phyloP scores from a whole-genome alignment of 2,113 vertebrate genomes.

The Takifugu bimaculatus region DNA sequence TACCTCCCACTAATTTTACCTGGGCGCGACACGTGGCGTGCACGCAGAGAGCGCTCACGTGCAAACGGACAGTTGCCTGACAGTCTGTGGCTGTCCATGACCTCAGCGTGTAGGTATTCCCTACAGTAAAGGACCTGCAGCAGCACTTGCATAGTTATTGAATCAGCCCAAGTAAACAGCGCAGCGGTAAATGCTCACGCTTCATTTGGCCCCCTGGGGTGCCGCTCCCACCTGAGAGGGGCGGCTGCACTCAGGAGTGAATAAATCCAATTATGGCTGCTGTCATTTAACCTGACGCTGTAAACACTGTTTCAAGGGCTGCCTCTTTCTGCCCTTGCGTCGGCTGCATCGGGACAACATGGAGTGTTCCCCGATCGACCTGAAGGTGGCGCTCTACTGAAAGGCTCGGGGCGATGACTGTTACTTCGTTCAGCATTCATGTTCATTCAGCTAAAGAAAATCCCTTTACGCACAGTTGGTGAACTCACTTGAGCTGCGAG shows the following conservation, averaged over 20 bases:
- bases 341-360: too few relatives aligned
- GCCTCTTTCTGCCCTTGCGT: background rate
- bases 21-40: constrained; percentile 14
- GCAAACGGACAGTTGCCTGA: constrained; percentile 31
- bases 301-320: background rate
- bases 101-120: constrained; percentile 43
- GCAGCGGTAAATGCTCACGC: constrained; percentile 32
- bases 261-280: constrained; percentile 22
- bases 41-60: constrained; percentile 15
- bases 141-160: constrained; percentile 46
- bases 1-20: too few relatives aligned
- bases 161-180: constrained; percentile 59
- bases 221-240: constrained; percentile 36
- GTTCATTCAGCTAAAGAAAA: too few relatives aligned
- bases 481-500: too few relatives aligned
- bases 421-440: too few relatives aligned
- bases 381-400: too few relatives aligned
- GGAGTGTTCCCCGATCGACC: too few relatives aligned
- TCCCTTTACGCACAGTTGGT: too few relatives aligned
- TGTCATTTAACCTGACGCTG: constrained; percentile 5
- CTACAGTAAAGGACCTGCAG: constrained; percentile 41
- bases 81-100: constrained; percentile 46
- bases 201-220: constrained; percentile 37
- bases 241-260: constrained; percentile 25
- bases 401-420: too few relatives aligned